Evolutionary conservation across 2,888 invertebrate species (phyloP), one percentile per base, ranked within the genome.

Genomic region (Periphyllus acericola): DNA sequence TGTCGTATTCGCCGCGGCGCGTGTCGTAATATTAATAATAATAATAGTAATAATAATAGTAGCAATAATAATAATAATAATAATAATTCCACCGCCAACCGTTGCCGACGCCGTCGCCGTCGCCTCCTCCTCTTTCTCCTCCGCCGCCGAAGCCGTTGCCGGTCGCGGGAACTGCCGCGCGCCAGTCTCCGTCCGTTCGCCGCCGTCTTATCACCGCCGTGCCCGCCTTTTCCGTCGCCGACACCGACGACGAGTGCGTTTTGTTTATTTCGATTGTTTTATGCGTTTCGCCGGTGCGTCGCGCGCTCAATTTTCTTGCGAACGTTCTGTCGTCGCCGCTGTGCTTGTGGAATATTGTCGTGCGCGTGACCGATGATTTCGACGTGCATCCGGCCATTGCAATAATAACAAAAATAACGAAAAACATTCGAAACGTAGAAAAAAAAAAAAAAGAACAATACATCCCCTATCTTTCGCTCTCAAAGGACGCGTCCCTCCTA

Each of bases 161-260:
- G 34, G 71, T 32, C 80, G 52, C 71, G 83, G 17, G 66, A 75
- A 84, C 75, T 32, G 29, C 75, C 75, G 74, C 36, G 74, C 83
- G 74, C 66, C 71, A 84, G 83, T 84, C 75, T 40, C 83, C 75
- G 66, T 84, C 75, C 66, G 83, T 84, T 84, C 80, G 60, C 40
- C 60, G n/a, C 17, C 55, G 72, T 71, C 80, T 86, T 72, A 72
- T 72, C 86, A 76, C 21, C 74, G 68, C 14, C 17, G 71, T 72
- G 86, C 86, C 86, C 86, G 80, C 86, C 86, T 86, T 86, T 86
- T 78, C 25, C 84, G 76, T 19, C 17, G 68, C 21, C 76, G 68
- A 34, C 71, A 72, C 21, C 71, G 71, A 9, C 80, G 83, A n/a
- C 85, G 52, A 55, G 29, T 66, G 32, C 84, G 83, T 75, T 60